These are phyloP conservation scores for Electrophaes corylata DNA, from an alignment of 2,888 invertebrate species.

Conservation along the genomic window DNA sequence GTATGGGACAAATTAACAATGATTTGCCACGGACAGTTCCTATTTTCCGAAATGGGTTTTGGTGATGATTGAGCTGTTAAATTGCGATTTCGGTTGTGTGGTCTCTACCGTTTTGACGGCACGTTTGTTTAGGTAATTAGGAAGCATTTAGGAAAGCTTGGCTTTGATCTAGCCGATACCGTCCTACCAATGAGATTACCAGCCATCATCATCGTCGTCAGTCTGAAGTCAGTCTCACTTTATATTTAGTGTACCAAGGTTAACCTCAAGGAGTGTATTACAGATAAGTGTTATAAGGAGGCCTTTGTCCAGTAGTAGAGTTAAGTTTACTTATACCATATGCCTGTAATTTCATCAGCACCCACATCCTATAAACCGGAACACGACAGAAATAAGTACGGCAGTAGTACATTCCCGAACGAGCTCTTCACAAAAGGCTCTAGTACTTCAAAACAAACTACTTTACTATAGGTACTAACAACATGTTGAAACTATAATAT, in stretches of 20 bases:
- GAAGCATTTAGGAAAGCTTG: background rate
- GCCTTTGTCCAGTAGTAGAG: no score
- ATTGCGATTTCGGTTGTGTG: conserved; percentile 26
- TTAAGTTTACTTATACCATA: no score
- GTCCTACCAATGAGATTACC: background rate
- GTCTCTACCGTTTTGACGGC: conserved; percentile 26
- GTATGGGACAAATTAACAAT: conserved; percentile 64
- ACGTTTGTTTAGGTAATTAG: conserved; percentile 3
- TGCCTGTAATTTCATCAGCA: no score
- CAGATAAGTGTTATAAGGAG: no score
- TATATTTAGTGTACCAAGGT: no score
- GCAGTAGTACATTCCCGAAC: no score
- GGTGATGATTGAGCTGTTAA: conserved; percentile 26
- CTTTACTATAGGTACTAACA: background rate
- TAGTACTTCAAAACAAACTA: background rate
- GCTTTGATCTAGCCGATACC: background rate
- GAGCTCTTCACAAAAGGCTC: no score
- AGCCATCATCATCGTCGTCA: no score
- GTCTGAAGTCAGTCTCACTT: no score
- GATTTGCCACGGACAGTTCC: conserved; percentile 47
- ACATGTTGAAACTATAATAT: background rate
- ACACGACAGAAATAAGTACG: no score
- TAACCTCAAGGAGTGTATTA: no score
- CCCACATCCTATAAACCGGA: no score
- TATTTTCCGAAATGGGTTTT: conserved; percentile 19